Conservation (phyloP, 2,888 invertebrate species). For the Crepidodera aurea region DNA sequence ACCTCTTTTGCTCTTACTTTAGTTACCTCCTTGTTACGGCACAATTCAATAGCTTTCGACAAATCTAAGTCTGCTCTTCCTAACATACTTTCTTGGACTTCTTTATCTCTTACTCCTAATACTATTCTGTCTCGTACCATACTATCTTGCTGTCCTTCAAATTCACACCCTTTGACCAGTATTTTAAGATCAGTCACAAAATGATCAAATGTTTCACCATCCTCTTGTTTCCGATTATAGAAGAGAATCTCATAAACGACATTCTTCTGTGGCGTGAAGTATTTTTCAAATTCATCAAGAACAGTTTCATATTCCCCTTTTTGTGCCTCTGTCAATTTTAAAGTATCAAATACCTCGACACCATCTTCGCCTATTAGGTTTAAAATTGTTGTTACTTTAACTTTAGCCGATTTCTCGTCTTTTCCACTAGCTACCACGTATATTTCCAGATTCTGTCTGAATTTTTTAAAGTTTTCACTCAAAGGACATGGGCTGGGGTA, state of each 20-base stretch:
- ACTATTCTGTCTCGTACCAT: not conserved
- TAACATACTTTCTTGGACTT: not conserved
- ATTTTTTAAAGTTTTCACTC: constrained; percentile 15
- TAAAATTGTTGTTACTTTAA: not conserved
- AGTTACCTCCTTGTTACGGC: not conserved
- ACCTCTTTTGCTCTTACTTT: not conserved
- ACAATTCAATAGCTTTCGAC: not conserved
- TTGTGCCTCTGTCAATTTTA: not conserved
- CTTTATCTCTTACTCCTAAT: not conserved
- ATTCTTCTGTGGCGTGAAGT: not conserved
- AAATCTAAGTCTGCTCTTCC: not conserved
- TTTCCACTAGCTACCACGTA: constrained; percentile 1
- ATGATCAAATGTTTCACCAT: constrained; percentile 12
- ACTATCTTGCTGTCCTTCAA: not conserved
- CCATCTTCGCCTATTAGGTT: not conserved
- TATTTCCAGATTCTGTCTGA: constrained; percentile 6
- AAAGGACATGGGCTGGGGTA: no score
- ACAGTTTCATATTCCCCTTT: not conserved
- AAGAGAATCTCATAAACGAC: not conserved
- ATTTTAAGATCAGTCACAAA: constrained; percentile 9
- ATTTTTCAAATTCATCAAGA: not conserved
- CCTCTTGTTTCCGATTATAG: constrained; percentile 1
- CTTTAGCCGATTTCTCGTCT: not conserved
- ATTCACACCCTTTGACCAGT: not conserved
- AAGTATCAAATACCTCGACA: not conserved